phyloP scores from a whole-genome alignment of 2,113 vertebrate species.

The Regulus satrapa region DNA sequence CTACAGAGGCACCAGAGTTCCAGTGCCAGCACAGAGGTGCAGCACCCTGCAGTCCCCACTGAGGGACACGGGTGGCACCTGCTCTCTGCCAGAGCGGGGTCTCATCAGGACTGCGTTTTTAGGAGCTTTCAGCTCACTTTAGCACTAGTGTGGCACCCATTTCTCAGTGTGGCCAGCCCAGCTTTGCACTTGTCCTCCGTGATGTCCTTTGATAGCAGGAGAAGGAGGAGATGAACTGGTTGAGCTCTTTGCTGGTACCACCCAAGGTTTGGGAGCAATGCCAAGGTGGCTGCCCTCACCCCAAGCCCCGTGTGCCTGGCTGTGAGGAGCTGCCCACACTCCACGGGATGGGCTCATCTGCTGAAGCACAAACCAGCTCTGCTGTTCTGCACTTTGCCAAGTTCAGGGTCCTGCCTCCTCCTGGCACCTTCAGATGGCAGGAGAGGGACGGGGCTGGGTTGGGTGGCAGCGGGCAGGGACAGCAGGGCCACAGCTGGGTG shows the following conservation, averaged over 20 bases:
- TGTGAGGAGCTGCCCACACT: neutral
- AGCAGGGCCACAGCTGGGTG: neutral
- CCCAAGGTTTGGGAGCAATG: neutral
- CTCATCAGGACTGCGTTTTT: neutral
- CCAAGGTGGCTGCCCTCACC: neutral
- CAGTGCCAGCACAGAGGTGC: fast-evolving
- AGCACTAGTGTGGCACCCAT: neutral
- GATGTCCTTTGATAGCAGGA: neutral
- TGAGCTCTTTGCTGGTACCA: neutral
- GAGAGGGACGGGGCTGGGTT: neutral
- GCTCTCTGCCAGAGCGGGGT: fast-evolving
- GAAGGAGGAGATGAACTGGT: fast-evolving
- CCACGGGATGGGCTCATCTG: neutral
- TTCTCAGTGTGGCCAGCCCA: fast-evolving
- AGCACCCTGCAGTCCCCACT: fast-evolving
- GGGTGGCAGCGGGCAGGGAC: neutral
- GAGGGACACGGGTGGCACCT: fast-evolving
- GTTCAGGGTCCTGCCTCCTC: neutral
- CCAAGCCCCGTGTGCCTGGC: fast-evolving
- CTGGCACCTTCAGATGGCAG: neutral
- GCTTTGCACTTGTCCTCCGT: neutral
- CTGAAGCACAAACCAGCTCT: fast-evolving
- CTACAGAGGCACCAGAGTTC: fast-evolving
- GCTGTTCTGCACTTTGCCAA: fast-evolving
- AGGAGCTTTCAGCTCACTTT: neutral